phyloP scores from a whole-genome alignment of 2,797 vertebrate genomes.

The Pangasius sanitwongsei region DNA sequence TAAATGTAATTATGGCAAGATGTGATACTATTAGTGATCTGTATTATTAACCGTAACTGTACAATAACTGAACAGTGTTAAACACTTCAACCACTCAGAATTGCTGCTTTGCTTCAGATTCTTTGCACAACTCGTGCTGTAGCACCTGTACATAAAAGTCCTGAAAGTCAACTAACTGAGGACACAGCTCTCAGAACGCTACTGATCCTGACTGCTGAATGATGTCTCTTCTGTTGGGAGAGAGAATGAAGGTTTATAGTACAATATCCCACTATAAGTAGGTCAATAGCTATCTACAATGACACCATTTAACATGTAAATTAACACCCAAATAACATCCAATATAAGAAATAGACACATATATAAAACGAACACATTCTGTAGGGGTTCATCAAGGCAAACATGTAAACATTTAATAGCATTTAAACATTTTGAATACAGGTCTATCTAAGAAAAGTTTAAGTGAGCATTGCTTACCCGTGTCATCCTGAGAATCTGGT shows the following conservation, averaged over 20 bases:
- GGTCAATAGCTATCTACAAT: background rate
- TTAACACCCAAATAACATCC: background rate
- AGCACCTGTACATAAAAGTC: background rate
- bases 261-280: background rate
- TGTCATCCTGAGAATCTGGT: slow-evolving; percentile 37
- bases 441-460: background rate
- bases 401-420: background rate
- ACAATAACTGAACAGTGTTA: background rate
- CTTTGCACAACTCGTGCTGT: background rate
- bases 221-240: slow-evolving; percentile 42
- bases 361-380: background rate
- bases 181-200: background rate
- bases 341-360: background rate
- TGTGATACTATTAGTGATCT: background rate
- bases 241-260: slow-evolving; percentile 3
- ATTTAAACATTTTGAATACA: background rate
- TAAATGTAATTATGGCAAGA: background rate
- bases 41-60: background rate
- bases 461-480: slow-evolving; percentile 40
- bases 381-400: background rate
- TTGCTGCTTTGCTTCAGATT: background rate
- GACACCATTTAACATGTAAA: background rate
- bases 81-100: background rate
- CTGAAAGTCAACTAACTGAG: background rate
- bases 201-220: slow-evolving; percentile 20